These are phyloP conservation scores for Sitta europaea DNA, from an alignment of 2,113 vertebrate genomes.

Conservation along the genomic window DNA sequence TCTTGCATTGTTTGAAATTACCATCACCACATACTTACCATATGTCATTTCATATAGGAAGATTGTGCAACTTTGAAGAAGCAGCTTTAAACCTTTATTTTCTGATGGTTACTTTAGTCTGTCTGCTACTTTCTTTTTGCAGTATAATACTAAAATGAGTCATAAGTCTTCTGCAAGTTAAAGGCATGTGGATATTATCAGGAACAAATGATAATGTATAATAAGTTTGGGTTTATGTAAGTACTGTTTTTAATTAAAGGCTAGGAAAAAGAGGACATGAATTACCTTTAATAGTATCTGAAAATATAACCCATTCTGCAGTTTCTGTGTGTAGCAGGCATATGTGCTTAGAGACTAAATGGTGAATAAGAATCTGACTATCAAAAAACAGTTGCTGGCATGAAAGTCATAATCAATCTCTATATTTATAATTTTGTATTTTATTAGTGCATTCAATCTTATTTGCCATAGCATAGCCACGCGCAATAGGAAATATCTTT, in stretches of 20 bases:
- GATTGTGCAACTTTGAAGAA: neutral
- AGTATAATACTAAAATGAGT: neutral
- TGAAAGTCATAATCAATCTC: neutral
- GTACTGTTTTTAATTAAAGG: neutral
- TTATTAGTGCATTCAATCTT: neutral
- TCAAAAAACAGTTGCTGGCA: neutral
- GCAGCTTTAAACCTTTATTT: neutral
- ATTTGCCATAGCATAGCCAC: neutral
- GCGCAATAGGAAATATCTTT: neutral
- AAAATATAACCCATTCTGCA: neutral
- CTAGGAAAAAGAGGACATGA: neutral
- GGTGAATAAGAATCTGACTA: neutral
- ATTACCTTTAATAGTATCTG: neutral
- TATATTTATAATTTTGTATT: neutral
- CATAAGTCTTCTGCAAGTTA: neutral
- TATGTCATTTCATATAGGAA: neutral
- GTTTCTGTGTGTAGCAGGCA: neutral
- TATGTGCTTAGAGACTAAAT: neutral
- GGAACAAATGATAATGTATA: neutral
- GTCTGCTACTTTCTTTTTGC: neutral
- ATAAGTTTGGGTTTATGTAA: neutral
- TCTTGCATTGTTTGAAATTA: constrained; percentile 19
- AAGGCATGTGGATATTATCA: neutral
- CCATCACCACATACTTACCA: neutral
- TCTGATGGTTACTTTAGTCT: neutral